Evolutionary conservation across 2,113 vertebrate species (phyloP).

Genomic region (Paracanthobrama guichenoti): DNA sequence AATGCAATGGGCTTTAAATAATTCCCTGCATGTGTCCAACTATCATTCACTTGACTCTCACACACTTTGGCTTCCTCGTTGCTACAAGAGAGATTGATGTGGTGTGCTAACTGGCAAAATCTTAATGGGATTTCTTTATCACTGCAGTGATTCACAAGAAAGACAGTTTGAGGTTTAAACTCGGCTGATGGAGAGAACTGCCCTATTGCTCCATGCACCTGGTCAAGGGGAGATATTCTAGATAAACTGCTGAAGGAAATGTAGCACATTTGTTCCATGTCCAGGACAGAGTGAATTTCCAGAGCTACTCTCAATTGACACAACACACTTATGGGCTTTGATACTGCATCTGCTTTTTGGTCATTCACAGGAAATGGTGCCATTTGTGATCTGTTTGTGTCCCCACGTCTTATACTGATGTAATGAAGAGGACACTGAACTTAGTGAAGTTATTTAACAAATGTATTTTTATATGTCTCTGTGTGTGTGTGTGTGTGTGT

Average conservation of each 20-base stretch:
- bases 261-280: neutral
- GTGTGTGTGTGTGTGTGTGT: no score
- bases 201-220: conserved; percentile 5
- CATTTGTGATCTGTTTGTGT: neutral
- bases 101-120: conserved; percentile 24
- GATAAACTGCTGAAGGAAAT: conserved; percentile 37
- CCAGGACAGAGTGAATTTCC: conserved; percentile 21
- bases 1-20: conserved; percentile 1
- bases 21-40: neutral
- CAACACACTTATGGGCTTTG: neutral
- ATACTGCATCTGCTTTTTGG: neutral
- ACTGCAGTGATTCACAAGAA: conserved; percentile 14
- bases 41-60: conserved; percentile 14
- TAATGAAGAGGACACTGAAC: neutral
- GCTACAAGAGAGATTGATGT: conserved; percentile 43
- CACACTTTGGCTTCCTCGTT: conserved; percentile 4
- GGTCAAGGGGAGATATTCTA: conserved; percentile 10
- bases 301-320: neutral
- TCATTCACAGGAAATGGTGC: neutral
- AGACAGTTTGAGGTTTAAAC: conserved; percentile 20
- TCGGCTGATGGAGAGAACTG: conserved; percentile 34
- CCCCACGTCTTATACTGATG: neutral
- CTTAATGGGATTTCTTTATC: conserved; percentile 58
- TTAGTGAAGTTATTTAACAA: neutral
- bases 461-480: no score